Evolutionary conservation across 1,140 invertebrate genomes (phyloP), one percentile per base, ranked within the genome.

Genomic region (Drosophila dunni): DNA sequence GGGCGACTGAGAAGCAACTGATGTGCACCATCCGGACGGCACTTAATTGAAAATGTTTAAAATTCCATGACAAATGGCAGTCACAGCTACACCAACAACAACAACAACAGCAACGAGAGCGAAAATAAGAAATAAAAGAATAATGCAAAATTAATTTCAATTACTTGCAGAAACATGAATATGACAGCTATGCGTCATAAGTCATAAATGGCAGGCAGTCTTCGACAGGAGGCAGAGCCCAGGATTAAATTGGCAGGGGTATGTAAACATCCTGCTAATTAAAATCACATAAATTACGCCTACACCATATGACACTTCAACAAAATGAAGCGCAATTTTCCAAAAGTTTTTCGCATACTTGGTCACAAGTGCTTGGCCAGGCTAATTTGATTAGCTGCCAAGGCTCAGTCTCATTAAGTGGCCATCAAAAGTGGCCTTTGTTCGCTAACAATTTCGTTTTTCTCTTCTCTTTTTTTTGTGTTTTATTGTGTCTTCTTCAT

Each of bases 141-240:
- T 80, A 83, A 90, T 89, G 81, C 68, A 75, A 89, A 89, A 88
- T 88, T 88, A 88, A 88, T 89, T 88, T 88, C 85, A 88, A 88
- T 88, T 88, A 89, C 73, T 79, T 79, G 34, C 68, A 50, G 77
- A 72, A 84, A 84, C 67, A 66, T 84, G 84, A 81, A 89, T 88
- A 75, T 88, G 84, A 89, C 84, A 88, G 84, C 83, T 78, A 83
- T 88, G 84, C 79, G 66, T 88, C 79, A 89, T 68, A 83, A 77
- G 78, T 79, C 79, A 82, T 75, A 10, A 62, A 36, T 56, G 53
- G 36, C 13, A 40, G 34, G 15, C 53, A 7, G 10, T 34, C 10
- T 56, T 56, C 50, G 50, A 53, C 50, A 38, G 75, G 44, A 34
- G 46, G 9, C 44, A 44, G 38, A 11, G 6, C 7, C 11, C 42